A percentile compares a stretch with the other conserved stretches of the same genome.
These are phyloP conservation scores for Anisognathus igniventris DNA, from an alignment of 2,797 vertebrate genomes.

Conservation along the genomic window DNA sequence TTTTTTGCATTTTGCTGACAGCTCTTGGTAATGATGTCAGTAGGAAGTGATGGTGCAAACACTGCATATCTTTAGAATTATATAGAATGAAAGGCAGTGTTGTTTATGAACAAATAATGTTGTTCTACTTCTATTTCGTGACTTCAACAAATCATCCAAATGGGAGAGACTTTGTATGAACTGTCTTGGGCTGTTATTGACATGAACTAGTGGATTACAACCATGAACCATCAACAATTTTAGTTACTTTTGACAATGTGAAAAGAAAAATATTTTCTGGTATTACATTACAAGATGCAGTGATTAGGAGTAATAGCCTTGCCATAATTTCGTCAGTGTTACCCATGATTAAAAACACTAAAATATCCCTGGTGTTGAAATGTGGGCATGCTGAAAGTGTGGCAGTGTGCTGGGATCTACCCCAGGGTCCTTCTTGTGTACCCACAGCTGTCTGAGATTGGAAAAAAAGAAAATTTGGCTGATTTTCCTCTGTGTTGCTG, in stretches of 20 bases:
- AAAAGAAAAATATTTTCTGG: not conserved
- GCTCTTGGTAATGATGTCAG: not conserved
- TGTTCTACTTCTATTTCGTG: not conserved
- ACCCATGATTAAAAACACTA: not conserved
- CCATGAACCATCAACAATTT: not conserved
- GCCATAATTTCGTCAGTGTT: not conserved
- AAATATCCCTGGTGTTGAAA: not conserved
- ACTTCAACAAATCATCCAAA: not conserved
- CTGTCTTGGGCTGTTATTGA: not conserved
- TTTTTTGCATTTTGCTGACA: constrained; percentile 27
- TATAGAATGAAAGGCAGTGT: not conserved
- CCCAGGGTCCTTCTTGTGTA: not conserved
- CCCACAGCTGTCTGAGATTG: not conserved
- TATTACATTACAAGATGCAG: not conserved
- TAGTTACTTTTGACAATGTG: not conserved
- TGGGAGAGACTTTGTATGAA: not conserved
- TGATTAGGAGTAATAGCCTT: not conserved
- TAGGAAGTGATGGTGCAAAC: constrained; percentile 21
- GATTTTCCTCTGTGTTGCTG: not conserved
- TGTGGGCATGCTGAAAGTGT: not conserved
- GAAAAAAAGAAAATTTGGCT: not conserved
- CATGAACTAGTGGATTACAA: not conserved
- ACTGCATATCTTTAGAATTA: not conserved
- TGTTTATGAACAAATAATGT: not conserved
- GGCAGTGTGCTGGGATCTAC: not conserved